These are phyloP conservation scores for Patiria miniata DNA, from an alignment of 35 echinoderm and acorn worm species.

Conservation along the genomic window DNA sequence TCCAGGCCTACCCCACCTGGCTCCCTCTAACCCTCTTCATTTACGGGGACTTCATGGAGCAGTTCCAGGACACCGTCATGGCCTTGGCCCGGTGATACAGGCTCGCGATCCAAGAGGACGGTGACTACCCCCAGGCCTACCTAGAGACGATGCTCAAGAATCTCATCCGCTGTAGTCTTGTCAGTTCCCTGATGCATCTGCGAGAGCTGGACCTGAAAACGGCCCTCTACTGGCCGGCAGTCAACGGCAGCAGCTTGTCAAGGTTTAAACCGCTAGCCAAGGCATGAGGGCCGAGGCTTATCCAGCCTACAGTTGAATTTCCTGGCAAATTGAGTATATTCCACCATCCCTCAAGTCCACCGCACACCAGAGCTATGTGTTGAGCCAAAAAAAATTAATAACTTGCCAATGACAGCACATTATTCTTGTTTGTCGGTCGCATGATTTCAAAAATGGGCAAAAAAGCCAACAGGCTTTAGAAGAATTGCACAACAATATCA, in stretches of 20 bases:
- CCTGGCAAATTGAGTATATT: neutral
- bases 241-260: neutral
- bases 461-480: too few species aligned
- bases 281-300: neutral
- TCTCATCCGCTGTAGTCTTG: neutral
- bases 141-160: slow-evolving; percentile 14
- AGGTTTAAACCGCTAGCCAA: neutral
- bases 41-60: slow-evolving; percentile 49
- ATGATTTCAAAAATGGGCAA: too few species aligned
- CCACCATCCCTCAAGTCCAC: too few species aligned
- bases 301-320: neutral
- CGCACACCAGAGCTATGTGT: too few species aligned
- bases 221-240: slow-evolving; percentile 31
- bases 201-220: slow-evolving; percentile 28
- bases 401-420: too few species aligned
- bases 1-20: neutral
- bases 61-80: slow-evolving; percentile 2
- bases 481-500: too few species aligned
- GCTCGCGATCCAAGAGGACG: slow-evolving; percentile 40
- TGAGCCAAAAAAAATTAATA: too few species aligned
- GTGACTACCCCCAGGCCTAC: neutral
- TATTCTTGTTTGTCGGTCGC: too few species aligned
- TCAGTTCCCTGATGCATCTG: slow-evolving; percentile 44
- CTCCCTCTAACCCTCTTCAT: slow-evolving; percentile 46
- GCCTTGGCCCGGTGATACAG: slow-evolving; percentile 9